Percentiles rank a stretch among this genome's conserved stretches.
Evolutionary conservation across 2,888 invertebrate species (phyloP).

Genomic region (Chloromyia formosa): DNA sequence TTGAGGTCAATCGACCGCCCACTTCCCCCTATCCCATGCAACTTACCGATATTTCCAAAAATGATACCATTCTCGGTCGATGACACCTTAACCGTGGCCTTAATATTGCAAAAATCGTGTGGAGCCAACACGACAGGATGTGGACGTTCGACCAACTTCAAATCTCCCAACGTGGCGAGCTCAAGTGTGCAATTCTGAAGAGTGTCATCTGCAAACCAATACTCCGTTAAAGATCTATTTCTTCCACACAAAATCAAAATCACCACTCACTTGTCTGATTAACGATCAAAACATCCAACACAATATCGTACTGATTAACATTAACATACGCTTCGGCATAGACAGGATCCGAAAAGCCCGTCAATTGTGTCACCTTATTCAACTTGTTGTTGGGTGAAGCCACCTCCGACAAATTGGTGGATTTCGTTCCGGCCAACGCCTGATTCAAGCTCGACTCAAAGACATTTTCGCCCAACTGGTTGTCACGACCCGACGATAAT

Average conservation of each 20-base stretch:
- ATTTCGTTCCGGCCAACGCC: conserved; percentile 77
- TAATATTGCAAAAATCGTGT: conserved; percentile 96
- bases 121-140: conserved; percentile 95
- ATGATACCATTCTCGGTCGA: conserved; percentile 99
- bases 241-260: conserved; percentile 3
- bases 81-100: conserved; percentile 98
- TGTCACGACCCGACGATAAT: conserved; percentile 72
- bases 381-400: conserved; percentile 70
- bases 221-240: not conserved
- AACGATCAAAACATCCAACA: conserved; percentile 95
- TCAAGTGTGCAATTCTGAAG: conserved; percentile 98
- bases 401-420: conserved; percentile 64
- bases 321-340: conserved; percentile 99
- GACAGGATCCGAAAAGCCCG: conserved; percentile 99
- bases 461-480: conserved; percentile 73
- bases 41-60: conserved; percentile 94
- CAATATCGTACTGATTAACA: conserved; percentile 98
- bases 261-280: conserved; percentile 86
- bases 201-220: conserved; percentile 76
- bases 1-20: too few relatives aligned
- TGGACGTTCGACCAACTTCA: conserved; percentile 98
- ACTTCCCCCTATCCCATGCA: conserved; percentile 13
- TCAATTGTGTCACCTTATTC: conserved; percentile 91
- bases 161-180: conserved; percentile 95
- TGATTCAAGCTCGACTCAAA: conserved; percentile 94